Evolutionary conservation across 2,888 invertebrate species (phyloP), one percentile per base, ranked within the genome.

Genomic region (Vesta saturnalis): DNA sequence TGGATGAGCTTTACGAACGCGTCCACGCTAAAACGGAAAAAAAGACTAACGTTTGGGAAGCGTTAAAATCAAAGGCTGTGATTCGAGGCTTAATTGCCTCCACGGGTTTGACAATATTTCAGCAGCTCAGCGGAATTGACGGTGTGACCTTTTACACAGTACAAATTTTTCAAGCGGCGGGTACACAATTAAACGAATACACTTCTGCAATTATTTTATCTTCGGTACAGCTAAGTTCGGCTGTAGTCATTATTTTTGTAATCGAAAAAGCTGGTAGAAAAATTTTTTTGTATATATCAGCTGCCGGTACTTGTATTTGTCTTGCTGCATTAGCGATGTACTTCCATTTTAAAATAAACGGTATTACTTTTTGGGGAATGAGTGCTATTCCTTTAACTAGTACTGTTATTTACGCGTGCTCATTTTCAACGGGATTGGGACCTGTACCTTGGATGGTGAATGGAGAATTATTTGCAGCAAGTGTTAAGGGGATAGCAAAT

Each of bases 251-350:
- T 0, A 89, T 91, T 0, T 73, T 91, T 15, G 82, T 93, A 0
- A 88, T 93, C 12, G 95, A 95, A 70, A 88, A 88, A 60, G 91
- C 91, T 12, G 95, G 95, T 0, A 86, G 95, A 63, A 89, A 91
- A 72, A 87, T 91, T 5, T 64, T 58, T 12, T 8, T 64, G n/a
- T 57, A 47, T 21, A 23, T 57, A n/a, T 64, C 64, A 2, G 46
- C 47, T 16, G n/a, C 63, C 1, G 35, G 63, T 0, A 54, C 35
- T 30, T 60, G 54, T n/a, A n/a, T 69, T 5, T 54, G 60, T 8
- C 19, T 61, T n/a, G 18, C 35, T 1, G 19, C 15, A 2, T 35
- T 61, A 8, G 60, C 46, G n/a, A 19, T 43, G 15, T 60, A 60
- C 18, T 60, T 60, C 15, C 47, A 60, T 15, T 18, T 61, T 3